Conservation (phyloP, 2,797 vertebrate genomes). For the Protonibea diacanthus region DNA sequence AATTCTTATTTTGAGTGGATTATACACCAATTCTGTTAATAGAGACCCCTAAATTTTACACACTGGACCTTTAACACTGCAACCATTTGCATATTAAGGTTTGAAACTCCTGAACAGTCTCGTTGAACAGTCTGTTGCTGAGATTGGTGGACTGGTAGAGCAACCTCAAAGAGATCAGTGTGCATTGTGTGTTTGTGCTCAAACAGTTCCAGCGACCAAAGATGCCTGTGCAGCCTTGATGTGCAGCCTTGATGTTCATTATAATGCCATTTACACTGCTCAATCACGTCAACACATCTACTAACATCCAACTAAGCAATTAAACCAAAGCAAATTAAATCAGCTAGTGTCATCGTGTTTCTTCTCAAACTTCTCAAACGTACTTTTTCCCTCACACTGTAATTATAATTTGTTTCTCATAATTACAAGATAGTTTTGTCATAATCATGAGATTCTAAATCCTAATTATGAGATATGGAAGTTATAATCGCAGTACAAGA, state of each 20-base stretch:
- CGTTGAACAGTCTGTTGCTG: neutral
- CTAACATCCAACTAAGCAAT: neutral
- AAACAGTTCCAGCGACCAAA: neutral
- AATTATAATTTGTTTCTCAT: conserved; percentile 28
- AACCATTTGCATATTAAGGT: neutral
- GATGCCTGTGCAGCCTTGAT: neutral
- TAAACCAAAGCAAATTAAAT: conserved; percentile 24
- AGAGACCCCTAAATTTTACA: too few relatives aligned
- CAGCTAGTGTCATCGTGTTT: conserved; percentile 9
- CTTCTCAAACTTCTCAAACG: conserved; percentile 22
- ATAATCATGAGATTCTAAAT: conserved; percentile 29
- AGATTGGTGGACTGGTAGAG: neutral
- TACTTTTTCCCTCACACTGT: conserved; percentile 14
- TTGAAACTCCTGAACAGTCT: neutral
- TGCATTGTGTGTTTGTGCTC: neutral
- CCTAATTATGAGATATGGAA: conserved; percentile 31
- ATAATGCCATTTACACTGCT: neutral
- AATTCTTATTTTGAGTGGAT: too few relatives aligned
- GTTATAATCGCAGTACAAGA: conserved; percentile 36
- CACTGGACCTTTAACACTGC: neutral
- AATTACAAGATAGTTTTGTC: conserved; percentile 33
- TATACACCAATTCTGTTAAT: too few relatives aligned
- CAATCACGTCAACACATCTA: neutral
- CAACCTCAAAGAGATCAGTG: neutral
- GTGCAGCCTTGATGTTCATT: neutral